Percentiles rank a stretch among this genome's conserved stretches.
These are phyloP conservation scores for Cherax quadricarinatus DNA, from an alignment of 1,140 invertebrate species.

Conservation along the genomic window DNA sequence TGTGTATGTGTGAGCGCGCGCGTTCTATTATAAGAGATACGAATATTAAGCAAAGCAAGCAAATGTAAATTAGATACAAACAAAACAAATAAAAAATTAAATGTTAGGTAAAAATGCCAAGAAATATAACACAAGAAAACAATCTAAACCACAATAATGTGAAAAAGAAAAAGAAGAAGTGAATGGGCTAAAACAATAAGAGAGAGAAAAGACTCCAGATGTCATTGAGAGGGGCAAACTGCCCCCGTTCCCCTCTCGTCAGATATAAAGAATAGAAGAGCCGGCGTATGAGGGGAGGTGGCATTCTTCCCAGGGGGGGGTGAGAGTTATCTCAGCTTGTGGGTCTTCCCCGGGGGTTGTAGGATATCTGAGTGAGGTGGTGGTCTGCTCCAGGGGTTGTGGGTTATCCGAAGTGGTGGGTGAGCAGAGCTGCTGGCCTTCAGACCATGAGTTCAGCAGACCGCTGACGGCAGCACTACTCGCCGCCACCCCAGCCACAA, in stretches of 20 bases:
- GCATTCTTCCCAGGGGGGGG: background rate
- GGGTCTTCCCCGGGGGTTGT: too few species aligned
- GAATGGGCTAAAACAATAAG: background rate
- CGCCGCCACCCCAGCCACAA: background rate
- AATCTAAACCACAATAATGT: background rate
- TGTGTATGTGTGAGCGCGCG: background rate
- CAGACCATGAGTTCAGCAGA: background rate
- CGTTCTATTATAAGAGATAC: background rate
- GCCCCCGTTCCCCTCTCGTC: too few species aligned
- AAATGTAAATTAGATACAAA: background rate
- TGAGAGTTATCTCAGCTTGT: too few species aligned
- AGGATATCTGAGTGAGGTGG: too few species aligned
- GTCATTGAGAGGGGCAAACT: background rate
- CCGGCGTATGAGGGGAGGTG: background rate
- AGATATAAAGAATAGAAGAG: background rate
- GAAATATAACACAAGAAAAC: background rate
- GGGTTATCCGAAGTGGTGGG: background rate
- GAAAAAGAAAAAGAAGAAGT: background rate
- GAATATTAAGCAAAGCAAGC: background rate
- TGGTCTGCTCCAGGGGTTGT: background rate
- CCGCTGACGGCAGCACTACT: background rate
- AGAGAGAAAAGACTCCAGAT: background rate
- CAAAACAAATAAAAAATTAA: background rate
- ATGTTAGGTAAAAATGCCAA: background rate
- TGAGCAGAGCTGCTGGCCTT: too few species aligned